Base-by-base conservation (phyloP, 2,888 invertebrate species). In the Cordilura impudica region DNA sequence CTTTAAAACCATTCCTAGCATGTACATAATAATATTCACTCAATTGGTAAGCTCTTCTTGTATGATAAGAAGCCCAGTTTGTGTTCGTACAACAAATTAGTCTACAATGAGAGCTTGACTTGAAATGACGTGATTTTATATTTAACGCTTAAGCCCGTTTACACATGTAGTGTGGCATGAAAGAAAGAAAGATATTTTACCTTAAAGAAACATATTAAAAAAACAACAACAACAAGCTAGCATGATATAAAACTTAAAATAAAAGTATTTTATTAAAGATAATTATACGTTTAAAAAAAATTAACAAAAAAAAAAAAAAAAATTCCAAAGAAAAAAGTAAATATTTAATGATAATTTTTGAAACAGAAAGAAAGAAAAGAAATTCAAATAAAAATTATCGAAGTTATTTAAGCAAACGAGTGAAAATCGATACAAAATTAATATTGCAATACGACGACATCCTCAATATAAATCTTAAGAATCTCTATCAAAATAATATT, bases 101-200 rank as follows among this genome's bases (percentile, higher is more conserved):
- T 79, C 67, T 19, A 61, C 63, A 61, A 51, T 63, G 45, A 76
- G 71, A 79, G 76, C 63, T 76, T 63, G 71, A 39, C 61, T 63
- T 31, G 56, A 4, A 51, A 72, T 45, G 71, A 79, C 56, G 79
- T 79, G 75, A 56, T 53, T 75, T 69, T 35, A 0, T 14, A 10
- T 45, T 61, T 35, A 43, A 43, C 69, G 78, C 69, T 72, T 71
- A 69, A 29, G 5, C 16, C 14, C 26, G 54, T 31, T n/a, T 26
- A 29, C 21, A 29, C 10, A 35, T 14, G 12, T 10, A n/a, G 43
- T 26, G 31, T 26, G 31, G 6, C 51, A 10, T 23, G 21, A 49
- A 51, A 16, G 21, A 71, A 66, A 61, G 26, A 61, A 78, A 70
- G 45, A 72, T 67, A 67, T 76, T 76, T 74, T 21, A 18, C 29